Evolutionary conservation across 2,888 invertebrate genomes (phyloP), one percentile per base, ranked within the genome.

Genomic region (Macroteleia sp.): DNA sequence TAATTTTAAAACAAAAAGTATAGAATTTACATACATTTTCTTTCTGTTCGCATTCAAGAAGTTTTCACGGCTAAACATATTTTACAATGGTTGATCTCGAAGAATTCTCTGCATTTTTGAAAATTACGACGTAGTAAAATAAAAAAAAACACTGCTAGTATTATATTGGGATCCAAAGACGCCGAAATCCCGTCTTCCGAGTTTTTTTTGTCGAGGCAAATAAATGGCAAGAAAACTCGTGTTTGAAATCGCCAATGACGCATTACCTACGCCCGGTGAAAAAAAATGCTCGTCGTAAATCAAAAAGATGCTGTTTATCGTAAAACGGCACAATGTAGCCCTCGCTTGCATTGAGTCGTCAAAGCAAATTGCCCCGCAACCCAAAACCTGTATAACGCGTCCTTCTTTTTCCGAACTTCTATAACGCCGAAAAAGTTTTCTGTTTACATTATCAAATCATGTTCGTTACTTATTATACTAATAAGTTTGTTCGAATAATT

Each of bases 221-320:
- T 67, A 67, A 74, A 74, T 52, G 54, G 52, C 59, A 36, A 54
- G 59, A 48, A 61, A 74, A 57, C 12, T 64, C 57, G 73, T 73
- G 48, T 69, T 59, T 54, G 62, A 62, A 75, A 69, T 76, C 57
- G 42, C 54, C 76, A 69, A 52, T 64, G 64, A 67, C 52, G 75
- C 48, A 62, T 67, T 69, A 48, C 50, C 46, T 36, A 16, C 34
- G 73, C 20, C 22, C 30, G 19, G 28, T 20, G 59, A 54, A 61
- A 69, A 67, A 73, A 77, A 71, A 67, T 62, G 56, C 52, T 52
- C 39, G 32, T 62, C 77, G 41, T 77, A 78, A 78, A 74, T 78
- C 73, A 78, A 74, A 66, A 62, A 41, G 56, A 48, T 44, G 50
- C 62, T 62, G 64, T 57, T 78, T 69, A 62, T 39, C 39, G 64